phyloP scores from a whole-genome alignment of 2,113 vertebrate species.

The Canis aureus region DNA sequence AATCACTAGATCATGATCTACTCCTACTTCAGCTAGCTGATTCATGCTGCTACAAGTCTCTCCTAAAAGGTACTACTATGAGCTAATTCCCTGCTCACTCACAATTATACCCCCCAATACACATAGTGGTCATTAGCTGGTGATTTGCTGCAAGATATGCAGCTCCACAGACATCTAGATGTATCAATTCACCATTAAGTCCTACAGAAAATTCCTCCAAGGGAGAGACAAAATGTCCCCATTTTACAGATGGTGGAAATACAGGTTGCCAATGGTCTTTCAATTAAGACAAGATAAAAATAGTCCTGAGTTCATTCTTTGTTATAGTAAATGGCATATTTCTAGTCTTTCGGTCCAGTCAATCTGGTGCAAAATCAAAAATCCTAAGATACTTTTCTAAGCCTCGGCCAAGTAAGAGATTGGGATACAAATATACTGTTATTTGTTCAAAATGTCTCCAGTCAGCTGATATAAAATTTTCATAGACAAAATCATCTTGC shows the following conservation, averaged over 20 bases:
- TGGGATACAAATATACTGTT: neutral
- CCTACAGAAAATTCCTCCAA: neutral
- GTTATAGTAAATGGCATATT: neutral
- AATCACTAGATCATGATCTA: neutral
- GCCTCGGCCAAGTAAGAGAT: neutral
- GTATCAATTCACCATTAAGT: neutral
- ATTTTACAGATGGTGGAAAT: neutral
- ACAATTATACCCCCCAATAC: neutral
- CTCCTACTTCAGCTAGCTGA: neutral
- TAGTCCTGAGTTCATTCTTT: neutral
- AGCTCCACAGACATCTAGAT: neutral
- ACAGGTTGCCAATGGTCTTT: neutral
- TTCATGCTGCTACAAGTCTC: neutral
- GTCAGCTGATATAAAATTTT: neutral
- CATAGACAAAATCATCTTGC: neutral
- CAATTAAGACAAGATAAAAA: neutral
- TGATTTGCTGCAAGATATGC: neutral
- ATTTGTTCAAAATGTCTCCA: neutral
- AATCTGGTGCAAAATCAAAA: neutral
- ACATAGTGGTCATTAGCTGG: neutral
- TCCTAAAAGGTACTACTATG: constrained; percentile 1
- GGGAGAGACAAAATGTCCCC: neutral
- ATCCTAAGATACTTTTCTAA: neutral
- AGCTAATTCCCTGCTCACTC: neutral
- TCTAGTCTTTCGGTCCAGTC: neutral